These are phyloP conservation scores for Syngnathus scovelli DNA, from an alignment of 2,113 vertebrate genomes.

Conservation along the genomic window DNA sequence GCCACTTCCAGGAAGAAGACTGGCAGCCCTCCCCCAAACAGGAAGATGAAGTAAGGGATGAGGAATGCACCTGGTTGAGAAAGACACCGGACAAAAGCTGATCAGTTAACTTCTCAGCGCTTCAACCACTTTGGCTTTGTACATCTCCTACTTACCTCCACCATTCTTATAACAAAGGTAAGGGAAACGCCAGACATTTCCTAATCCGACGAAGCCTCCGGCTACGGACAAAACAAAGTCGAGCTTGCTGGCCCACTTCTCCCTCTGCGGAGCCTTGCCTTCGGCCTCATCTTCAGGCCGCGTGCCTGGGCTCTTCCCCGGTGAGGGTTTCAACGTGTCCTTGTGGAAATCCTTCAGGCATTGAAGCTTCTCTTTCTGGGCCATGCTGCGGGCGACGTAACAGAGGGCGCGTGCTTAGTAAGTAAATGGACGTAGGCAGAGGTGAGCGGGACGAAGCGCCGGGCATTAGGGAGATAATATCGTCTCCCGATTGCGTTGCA, in stretches of 20 bases:
- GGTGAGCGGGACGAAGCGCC: slow-evolving; percentile 30
- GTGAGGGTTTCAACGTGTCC: slow-evolving; percentile 95
- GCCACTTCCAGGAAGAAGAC: slow-evolving; percentile 98
- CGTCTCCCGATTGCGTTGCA: slow-evolving; percentile 37
- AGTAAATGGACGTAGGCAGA: slow-evolving; percentile 13
- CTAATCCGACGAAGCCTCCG: slow-evolving; percentile 93
- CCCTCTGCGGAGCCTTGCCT: slow-evolving; percentile 86
- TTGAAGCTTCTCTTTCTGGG: slow-evolving; percentile 95
- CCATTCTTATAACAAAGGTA: slow-evolving; percentile 99
- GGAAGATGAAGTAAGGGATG: slow-evolving; percentile 98
- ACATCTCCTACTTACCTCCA: slow-evolving; percentile 74
- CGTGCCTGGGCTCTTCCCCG: slow-evolving; percentile 92
- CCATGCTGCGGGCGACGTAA: slow-evolving; percentile 74
- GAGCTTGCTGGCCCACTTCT: slow-evolving; percentile 98
- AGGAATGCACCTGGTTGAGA: slow-evolving; percentile 88
- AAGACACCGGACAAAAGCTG: background rate
- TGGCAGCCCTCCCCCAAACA: slow-evolving; percentile 94
- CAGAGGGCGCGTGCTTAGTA: background rate
- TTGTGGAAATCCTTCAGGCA: slow-evolving; percentile 98
- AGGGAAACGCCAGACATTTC: slow-evolving; percentile 97
- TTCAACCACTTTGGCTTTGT: background rate
- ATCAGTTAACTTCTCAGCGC: background rate
- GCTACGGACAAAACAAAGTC: slow-evolving; percentile 97
- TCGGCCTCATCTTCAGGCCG: slow-evolving; percentile 94
- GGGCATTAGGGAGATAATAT: slow-evolving; percentile 49